Percentiles rank a stretch among this genome's conserved stretches.
Conservation (phyloP, 2,113 vertebrate genomes). For the Conger conger region DNA sequence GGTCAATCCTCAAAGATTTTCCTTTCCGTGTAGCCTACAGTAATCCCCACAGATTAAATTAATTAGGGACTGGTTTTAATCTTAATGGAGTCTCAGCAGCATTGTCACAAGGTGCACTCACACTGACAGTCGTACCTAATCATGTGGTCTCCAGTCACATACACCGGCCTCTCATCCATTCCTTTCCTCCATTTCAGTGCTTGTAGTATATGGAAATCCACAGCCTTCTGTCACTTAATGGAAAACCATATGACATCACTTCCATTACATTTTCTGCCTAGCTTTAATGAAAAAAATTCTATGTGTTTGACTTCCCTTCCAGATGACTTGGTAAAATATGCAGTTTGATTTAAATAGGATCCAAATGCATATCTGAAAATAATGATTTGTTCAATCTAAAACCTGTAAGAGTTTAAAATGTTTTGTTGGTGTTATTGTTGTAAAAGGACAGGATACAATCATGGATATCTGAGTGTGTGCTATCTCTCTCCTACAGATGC, state of each 20-base stretch:
- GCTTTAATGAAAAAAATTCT: slow-evolving; percentile 1
- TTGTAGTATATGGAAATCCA: neutral
- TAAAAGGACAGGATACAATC: slow-evolving; percentile 31
- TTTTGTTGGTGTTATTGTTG: slow-evolving; percentile 13
- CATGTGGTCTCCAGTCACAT: too few species aligned
- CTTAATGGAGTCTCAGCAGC: too few species aligned
- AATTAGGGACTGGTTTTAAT: too few species aligned
- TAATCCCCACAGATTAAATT: too few species aligned
- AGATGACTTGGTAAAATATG: slow-evolving; percentile 4
- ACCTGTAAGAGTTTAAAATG: slow-evolving; percentile 25
- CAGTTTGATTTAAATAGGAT: neutral
- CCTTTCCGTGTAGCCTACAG: neutral
- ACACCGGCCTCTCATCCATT: neutral
- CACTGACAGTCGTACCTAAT: too few species aligned
- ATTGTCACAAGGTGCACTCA: too few species aligned
- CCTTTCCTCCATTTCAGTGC: neutral
- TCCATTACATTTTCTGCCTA: neutral
- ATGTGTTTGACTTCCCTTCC: slow-evolving; percentile 35
- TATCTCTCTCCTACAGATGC: slow-evolving; percentile 37
- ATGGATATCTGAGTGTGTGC: slow-evolving; percentile 38
- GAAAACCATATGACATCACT: neutral
- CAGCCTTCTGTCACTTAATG: neutral
- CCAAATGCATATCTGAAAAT: slow-evolving; percentile 27
- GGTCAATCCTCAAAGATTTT: too few species aligned
- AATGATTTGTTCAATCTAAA: slow-evolving; percentile 34